Conservation (phyloP, 2,113 vertebrate species). For the Ornithorhynchus anatinus region DNA sequence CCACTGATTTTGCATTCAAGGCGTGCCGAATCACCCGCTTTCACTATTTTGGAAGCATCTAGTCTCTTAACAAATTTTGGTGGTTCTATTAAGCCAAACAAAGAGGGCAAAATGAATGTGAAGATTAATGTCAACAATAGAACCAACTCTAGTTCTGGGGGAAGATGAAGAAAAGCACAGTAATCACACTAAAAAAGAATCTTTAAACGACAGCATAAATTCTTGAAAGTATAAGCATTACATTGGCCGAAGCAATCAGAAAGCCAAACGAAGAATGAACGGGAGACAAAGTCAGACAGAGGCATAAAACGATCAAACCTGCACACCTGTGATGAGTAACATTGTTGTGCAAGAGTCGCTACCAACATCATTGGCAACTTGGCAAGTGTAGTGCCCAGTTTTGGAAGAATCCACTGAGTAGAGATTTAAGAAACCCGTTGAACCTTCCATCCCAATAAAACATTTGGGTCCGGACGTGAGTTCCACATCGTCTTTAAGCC, state of each 20-base stretch:
- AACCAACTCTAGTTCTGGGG: not conserved
- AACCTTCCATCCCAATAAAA: constrained; percentile 89
- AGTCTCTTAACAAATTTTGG: constrained; percentile 95
- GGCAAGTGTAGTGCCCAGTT: constrained; percentile 90
- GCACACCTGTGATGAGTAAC: constrained; percentile 87
- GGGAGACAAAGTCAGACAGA: constrained; percentile 27
- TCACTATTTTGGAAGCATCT: constrained; percentile 86
- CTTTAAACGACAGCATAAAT: not conserved
- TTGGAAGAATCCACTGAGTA: constrained; percentile 85
- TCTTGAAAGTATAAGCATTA: not conserved
- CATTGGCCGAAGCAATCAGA: not conserved
- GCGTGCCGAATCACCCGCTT: constrained; percentile 81
- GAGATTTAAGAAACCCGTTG: constrained; percentile 90
- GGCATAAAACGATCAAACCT: constrained; percentile 41
- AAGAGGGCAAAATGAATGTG: constrained; percentile 37
- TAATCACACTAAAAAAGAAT: not conserved
- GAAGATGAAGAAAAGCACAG: not conserved
- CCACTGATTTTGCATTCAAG: constrained; percentile 95
- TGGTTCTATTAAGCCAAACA: constrained; percentile 89
- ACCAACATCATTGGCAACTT: constrained; percentile 95
- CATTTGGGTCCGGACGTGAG: constrained; percentile 88
- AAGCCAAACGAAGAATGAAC: constrained; percentile 42
- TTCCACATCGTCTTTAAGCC: constrained; percentile 94
- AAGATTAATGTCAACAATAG: not conserved
- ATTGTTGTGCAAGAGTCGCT: constrained; percentile 87